Conservation (phyloP, 2,113 vertebrate species). For the Mesitornis unicolor region DNA sequence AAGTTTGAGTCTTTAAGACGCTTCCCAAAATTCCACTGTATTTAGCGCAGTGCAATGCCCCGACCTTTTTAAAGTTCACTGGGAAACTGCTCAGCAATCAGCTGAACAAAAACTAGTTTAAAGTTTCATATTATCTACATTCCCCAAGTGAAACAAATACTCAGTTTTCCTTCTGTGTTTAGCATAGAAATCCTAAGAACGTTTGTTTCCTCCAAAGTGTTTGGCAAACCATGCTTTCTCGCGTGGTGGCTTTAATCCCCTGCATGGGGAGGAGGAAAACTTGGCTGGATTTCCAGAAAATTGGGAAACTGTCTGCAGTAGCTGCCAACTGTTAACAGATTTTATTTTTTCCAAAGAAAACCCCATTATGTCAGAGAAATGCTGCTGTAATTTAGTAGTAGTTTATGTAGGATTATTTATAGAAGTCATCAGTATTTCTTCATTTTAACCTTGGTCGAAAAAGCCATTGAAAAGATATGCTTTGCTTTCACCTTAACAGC, state of each 20-base stretch:
- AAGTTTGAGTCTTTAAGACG: background rate
- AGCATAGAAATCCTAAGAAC: background rate
- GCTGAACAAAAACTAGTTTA: background rate
- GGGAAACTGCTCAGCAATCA: background rate
- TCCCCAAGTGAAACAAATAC: background rate
- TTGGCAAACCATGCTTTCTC: background rate
- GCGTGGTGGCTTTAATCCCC: background rate
- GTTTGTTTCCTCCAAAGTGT: background rate
- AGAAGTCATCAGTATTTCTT: background rate
- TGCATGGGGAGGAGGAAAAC: background rate
- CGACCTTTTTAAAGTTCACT: background rate
- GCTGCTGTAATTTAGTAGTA: background rate
- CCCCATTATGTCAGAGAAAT: background rate
- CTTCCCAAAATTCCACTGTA: background rate
- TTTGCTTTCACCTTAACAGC: background rate
- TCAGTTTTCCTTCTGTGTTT: background rate
- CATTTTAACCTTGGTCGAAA: background rate
- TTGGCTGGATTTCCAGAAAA: background rate
- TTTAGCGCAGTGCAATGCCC: background rate
- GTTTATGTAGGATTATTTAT: background rate
- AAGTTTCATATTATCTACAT: background rate
- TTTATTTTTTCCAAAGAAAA: too few species aligned
- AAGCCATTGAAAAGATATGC: background rate
- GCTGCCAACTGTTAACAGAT: background rate
- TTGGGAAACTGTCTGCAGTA: background rate